Percentiles rank a stretch among this genome's conserved stretches.
Evolutionary conservation across 2,888 invertebrate genomes (phyloP).

Genomic region (Polymixis flavicincta): DNA sequence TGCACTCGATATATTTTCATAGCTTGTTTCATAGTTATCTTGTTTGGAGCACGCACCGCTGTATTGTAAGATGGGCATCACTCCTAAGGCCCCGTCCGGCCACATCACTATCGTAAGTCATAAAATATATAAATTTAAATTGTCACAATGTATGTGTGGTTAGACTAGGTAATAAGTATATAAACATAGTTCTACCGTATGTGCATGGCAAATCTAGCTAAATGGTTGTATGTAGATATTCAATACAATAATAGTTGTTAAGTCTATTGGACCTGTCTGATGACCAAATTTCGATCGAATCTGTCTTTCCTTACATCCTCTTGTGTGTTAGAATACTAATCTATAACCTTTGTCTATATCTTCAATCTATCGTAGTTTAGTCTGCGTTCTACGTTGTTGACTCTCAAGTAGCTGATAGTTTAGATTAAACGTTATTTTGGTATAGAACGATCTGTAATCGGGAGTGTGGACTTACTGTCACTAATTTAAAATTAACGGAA

Average conservation of each 20-base stretch:
- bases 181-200: slow-evolving; percentile 81
- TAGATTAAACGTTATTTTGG: slow-evolving; percentile 86
- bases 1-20: slow-evolving; percentile 88
- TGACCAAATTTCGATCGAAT: slow-evolving; percentile 68
- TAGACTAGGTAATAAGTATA: slow-evolving; percentile 83
- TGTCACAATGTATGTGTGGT: slow-evolving; percentile 87
- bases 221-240: slow-evolving; percentile 88
- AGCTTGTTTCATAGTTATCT: slow-evolving; percentile 82
- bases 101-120: slow-evolving; percentile 78
- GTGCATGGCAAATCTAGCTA: slow-evolving; percentile 89
- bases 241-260: slow-evolving; percentile 87
- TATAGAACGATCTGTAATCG: slow-evolving; percentile 78
- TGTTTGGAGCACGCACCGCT: slow-evolving; percentile 83
- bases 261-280: slow-evolving; percentile 70
- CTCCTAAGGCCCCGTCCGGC: slow-evolving; percentile 80
- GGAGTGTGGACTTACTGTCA: slow-evolving; percentile 82
- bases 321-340: slow-evolving; percentile 71
- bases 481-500: slow-evolving; percentile 84
- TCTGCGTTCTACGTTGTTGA: slow-evolving; percentile 89
- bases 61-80: slow-evolving; percentile 77
- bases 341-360: slow-evolving; percentile 79
- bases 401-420: slow-evolving; percentile 84
- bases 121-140: slow-evolving; percentile 75
- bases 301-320: slow-evolving; percentile 65
- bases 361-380: slow-evolving; percentile 81